These are phyloP conservation scores for Falco cherrug DNA, from an alignment of 2,797 vertebrate species.

Conservation along the genomic window DNA sequence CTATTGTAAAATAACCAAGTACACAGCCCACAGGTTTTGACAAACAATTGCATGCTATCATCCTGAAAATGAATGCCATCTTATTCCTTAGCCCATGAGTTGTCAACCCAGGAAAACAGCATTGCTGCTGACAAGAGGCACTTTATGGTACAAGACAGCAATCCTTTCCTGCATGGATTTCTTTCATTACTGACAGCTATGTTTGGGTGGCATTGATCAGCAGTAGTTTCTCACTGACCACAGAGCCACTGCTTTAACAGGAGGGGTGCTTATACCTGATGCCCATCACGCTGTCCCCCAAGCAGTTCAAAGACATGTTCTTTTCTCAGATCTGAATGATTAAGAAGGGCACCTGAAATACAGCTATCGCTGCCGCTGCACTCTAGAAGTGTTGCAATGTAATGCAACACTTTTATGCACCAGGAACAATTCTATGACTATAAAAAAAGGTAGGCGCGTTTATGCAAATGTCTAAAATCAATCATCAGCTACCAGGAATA, in stretches of 20 bases:
- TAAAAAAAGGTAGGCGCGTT: background rate
- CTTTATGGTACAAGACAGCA: background rate
- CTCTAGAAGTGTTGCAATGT: background rate
- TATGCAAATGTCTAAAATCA: background rate
- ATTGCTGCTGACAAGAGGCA: conserved; percentile 3
- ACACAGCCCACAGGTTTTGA: background rate
- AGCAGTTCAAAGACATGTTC: background rate
- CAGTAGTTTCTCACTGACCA: background rate
- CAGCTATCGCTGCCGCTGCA: background rate
- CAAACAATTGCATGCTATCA: background rate
- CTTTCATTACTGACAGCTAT: conserved; percentile 4
- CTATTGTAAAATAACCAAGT: conserved; percentile 11
- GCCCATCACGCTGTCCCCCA: background rate
- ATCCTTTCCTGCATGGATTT: conserved; percentile 9
- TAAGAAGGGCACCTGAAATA: conserved; percentile 22
- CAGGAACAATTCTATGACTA: background rate
- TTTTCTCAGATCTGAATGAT: conserved; percentile 1
- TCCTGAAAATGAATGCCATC: background rate
- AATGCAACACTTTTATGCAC: background rate
- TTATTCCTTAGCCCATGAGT: conserved; percentile 16
- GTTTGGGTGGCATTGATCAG: conserved; percentile 10
- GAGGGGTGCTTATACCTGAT: background rate
- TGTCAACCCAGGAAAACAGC: conserved; percentile 2
- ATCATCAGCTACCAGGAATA: conserved; percentile 5
- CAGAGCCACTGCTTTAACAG: background rate